Percentiles rank a stretch among this genome's conserved stretches.
These are phyloP conservation scores for Microcebus jonahi DNA, from an alignment of 2,113 vertebrate species.

Conservation along the genomic window DNA sequence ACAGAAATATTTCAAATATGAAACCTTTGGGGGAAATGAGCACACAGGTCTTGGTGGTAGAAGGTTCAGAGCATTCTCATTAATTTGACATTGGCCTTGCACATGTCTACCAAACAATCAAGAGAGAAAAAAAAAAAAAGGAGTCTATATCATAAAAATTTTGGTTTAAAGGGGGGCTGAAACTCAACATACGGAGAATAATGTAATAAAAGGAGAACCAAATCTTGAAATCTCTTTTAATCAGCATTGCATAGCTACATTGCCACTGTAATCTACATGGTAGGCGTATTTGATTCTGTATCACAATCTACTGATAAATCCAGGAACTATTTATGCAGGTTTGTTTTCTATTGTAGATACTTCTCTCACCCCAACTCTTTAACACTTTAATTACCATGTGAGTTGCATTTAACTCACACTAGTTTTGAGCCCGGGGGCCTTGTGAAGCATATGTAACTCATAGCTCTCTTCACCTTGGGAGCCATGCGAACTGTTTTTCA, in stretches of 20 bases:
- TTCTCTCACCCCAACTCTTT: not conserved
- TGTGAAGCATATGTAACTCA: too few species aligned
- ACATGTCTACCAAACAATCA: accelerated
- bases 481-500: too few species aligned
- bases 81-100: not conserved
- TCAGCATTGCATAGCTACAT: accelerated
- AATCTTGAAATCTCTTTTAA: not conserved
- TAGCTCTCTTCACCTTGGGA: too few species aligned
- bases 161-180: not conserved
- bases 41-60: not conserved
- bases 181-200: not conserved
- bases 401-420: too few species aligned
- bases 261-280: accelerated
- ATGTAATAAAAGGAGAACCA: accelerated
- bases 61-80: accelerated
- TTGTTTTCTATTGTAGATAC: accelerated
- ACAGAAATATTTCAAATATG: not conserved
- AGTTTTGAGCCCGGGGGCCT: too few species aligned
- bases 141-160: not conserved
- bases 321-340: accelerated
- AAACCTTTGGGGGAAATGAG: not conserved
- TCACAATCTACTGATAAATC: too few species aligned
- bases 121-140: not conserved
- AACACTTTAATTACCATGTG: too few species aligned
- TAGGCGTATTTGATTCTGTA: accelerated